Conservation (phyloP, 2,888 invertebrate genomes). For the Lamellibrachia columna region DNA sequence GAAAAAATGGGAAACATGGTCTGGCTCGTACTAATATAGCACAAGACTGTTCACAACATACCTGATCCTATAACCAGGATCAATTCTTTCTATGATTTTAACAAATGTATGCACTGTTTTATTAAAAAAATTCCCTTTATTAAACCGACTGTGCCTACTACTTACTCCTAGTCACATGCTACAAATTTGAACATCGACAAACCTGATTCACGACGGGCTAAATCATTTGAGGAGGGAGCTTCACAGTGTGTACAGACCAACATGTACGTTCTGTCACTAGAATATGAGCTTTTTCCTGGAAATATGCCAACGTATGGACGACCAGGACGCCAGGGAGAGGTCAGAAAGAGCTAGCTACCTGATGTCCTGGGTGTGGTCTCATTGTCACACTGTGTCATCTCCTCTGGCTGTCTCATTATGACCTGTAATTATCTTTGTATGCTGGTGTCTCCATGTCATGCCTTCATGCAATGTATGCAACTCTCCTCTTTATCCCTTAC, state of each 20-base stretch:
- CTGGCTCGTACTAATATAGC: neutral
- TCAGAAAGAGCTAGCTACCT: neutral
- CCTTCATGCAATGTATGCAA: neutral
- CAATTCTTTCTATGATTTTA: too few relatives aligned
- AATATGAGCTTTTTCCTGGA: neutral
- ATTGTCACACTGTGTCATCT: neutral
- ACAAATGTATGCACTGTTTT: too few relatives aligned
- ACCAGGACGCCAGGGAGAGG: neutral
- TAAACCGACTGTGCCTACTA: too few relatives aligned
- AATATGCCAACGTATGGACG: neutral
- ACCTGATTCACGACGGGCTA: too few relatives aligned
- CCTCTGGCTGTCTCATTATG: neutral
- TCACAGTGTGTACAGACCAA: too few relatives aligned
- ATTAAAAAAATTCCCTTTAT: too few relatives aligned
- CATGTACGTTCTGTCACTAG: neutral
- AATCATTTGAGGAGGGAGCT: too few relatives aligned
- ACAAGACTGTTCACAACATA: too few relatives aligned
- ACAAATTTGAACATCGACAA: too few relatives aligned
- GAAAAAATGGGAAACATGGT: neutral
- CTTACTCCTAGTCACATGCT: too few relatives aligned
- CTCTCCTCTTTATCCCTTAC: neutral
- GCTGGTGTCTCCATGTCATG: neutral
- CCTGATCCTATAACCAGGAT: too few relatives aligned
- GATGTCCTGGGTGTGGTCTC: neutral
- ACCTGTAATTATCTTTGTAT: neutral